Percentiles rank a stretch among this genome's conserved stretches.
phyloP scores from a whole-genome alignment of 2,888 invertebrate genomes.

The Xestia sexstrigata region DNA sequence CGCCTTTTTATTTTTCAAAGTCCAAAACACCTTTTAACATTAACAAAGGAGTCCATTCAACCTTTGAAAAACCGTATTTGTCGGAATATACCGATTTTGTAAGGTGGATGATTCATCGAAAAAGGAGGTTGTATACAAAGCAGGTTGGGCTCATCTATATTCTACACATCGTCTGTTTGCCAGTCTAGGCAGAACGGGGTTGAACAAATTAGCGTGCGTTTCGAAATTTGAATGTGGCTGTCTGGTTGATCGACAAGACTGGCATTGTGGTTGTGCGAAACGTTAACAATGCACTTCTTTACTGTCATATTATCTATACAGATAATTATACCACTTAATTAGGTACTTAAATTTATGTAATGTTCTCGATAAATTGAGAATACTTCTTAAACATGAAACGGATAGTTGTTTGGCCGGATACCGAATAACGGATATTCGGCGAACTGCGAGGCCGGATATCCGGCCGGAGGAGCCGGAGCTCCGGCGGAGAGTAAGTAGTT shows the following conservation, averaged over 20 bases:
- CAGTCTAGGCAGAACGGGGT: constrained; percentile 69
- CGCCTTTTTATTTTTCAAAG: constrained; percentile 40
- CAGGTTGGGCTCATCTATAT: constrained; percentile 64
- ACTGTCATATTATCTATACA: neutral
- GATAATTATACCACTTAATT: neutral
- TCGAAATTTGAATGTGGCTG: constrained; percentile 64
- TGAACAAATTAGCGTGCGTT: constrained; percentile 75
- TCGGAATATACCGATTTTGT: constrained; percentile 43
- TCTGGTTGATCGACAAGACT: constrained; percentile 45
- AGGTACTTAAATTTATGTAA: neutral
- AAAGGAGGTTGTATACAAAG: constrained; percentile 62
- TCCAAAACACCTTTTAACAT: constrained; percentile 43
- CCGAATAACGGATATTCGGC: too few species aligned
- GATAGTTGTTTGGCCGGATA: too few species aligned
- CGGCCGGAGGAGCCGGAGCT: too few species aligned
- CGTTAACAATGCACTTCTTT: neutral
- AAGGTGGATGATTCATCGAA: constrained; percentile 56
- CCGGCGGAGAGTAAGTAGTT: too few species aligned
- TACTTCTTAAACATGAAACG: too few species aligned
- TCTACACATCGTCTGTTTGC: constrained; percentile 64
- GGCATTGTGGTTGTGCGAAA: constrained; percentile 32
- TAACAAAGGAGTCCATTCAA: constrained; percentile 50
- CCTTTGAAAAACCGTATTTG: constrained; percentile 50
- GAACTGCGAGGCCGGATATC: too few species aligned
- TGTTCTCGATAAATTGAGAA: neutral